phyloP scores from a whole-genome alignment of 2,888 invertebrate species.

The Amaurobius ferox region DNA sequence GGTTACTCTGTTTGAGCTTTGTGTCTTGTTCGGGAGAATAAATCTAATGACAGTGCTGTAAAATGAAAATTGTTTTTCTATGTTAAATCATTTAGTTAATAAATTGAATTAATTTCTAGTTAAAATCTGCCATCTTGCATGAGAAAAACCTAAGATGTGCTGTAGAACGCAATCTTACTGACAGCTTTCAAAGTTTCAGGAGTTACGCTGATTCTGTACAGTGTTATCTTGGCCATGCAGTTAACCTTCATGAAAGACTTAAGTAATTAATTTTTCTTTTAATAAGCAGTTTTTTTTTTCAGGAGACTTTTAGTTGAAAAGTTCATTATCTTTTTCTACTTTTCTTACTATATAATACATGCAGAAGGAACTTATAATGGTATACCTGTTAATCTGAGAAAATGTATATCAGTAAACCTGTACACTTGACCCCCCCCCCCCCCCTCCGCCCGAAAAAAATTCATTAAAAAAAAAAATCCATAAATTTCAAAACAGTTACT shows the following conservation, averaged over 20 bases:
- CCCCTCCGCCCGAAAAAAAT: no score
- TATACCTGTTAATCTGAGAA: not conserved
- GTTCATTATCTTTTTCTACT: not conserved
- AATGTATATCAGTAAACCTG: no score
- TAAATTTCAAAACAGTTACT: no score
- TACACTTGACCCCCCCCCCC: no score
- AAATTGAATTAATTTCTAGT: conserved; percentile 1
- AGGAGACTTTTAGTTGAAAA: not conserved
- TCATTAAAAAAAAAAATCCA: no score
- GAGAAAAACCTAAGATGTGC: conserved; percentile 33
- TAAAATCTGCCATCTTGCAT: conserved; percentile 7
- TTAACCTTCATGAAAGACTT: conserved; percentile 29
- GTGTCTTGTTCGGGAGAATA: no score
- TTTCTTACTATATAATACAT: not conserved
- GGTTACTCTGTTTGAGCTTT: no score
- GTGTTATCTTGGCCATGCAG: conserved; percentile 18
- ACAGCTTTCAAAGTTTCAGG: conserved; percentile 31
- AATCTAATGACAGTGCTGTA: not conserved
- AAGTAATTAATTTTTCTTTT: no score
- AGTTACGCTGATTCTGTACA: conserved; percentile 30
- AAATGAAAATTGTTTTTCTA: not conserved
- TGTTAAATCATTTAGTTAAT: not conserved
- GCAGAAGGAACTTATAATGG: not conserved
- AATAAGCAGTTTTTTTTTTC: no score
- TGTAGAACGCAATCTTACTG: conserved; percentile 34